Base-by-base conservation (phyloP, 2,888 invertebrate species). In the Ligdia adustata region DNA sequence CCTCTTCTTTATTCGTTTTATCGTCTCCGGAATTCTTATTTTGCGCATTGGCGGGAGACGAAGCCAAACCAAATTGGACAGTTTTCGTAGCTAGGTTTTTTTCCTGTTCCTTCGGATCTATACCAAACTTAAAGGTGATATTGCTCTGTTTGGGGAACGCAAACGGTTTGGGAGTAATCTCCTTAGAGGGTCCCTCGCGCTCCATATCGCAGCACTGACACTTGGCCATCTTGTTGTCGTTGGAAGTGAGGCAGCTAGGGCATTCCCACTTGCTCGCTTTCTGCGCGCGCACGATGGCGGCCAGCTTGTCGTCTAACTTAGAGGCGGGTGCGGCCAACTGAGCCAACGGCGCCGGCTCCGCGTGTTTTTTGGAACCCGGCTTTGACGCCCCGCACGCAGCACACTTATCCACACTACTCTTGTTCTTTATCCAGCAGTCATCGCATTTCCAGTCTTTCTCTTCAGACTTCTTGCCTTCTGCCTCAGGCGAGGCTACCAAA, bases 221-320 rank as follows among this genome's bases (percentile, higher is more conserved):
- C 45, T 60, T 69, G 1, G 55, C 48, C 56, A 62, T 73, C 24
- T 75, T 62, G 38, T 50, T 69, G 1, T 76, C 72, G 56, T 88
- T 88, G 48, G 63, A 65, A 1, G 82, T 82, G 40, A 87, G 71
- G 48, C 88, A 88, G 52, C 64, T 62, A 1, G 66, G 13, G 53
- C 88, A 88, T 61, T 85, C 80, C 88, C 88, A 88, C 47, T 69
- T 78, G 3, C 35, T 42, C 55, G n/a, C n/a, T n/a, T 65, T 70
- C 48, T 84, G 84, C 2, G 66, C 26, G 55, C 73, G 69, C 0
- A 63, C 43, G 20, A 77, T 57, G 14, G 59, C 67, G 48, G 70
- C 64, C 44, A 78, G 61, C 26, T 55, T 41, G 15, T 62, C 57
- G 48, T 72, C 66, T 35, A 48, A 22, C 5, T 40, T 57, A 11